Conservation (phyloP, 2,113 vertebrate genomes). For the Pseudopipra pipra region DNA sequence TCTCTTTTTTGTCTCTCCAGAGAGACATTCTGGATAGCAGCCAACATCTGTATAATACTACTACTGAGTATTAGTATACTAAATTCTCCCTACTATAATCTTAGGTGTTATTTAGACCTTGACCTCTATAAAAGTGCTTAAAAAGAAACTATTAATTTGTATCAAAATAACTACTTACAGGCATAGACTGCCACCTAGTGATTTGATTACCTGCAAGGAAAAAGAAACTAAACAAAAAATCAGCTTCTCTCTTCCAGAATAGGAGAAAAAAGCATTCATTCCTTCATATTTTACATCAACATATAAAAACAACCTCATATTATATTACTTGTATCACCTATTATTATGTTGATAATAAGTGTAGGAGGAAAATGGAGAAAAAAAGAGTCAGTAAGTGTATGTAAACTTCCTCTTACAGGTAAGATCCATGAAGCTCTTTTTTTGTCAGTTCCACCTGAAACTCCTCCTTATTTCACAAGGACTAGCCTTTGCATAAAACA, state of each 20-base stretch:
- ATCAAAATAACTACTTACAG: background rate
- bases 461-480: background rate
- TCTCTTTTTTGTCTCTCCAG: background rate
- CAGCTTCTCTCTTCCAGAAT: background rate
- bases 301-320: background rate
- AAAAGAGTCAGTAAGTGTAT: background rate
- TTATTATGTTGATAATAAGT: background rate
- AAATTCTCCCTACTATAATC: background rate
- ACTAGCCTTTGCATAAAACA: background rate
- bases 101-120: background rate
- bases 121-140: background rate
- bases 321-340: background rate
- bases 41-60: background rate
- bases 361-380: background rate
- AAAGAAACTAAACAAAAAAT: background rate
- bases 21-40: background rate
- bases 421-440: background rate
- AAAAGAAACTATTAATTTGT: background rate
- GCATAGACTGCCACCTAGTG: conserved; percentile 71
- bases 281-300: background rate
- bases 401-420: background rate
- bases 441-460: background rate
- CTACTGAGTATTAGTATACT: background rate
- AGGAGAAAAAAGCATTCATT: accelerated
- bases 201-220: background rate